Evolutionary conservation across 2,797 vertebrate species (phyloP), one percentile per base, ranked within the genome.

Genomic region (Sebastes steindachneri): DNA sequence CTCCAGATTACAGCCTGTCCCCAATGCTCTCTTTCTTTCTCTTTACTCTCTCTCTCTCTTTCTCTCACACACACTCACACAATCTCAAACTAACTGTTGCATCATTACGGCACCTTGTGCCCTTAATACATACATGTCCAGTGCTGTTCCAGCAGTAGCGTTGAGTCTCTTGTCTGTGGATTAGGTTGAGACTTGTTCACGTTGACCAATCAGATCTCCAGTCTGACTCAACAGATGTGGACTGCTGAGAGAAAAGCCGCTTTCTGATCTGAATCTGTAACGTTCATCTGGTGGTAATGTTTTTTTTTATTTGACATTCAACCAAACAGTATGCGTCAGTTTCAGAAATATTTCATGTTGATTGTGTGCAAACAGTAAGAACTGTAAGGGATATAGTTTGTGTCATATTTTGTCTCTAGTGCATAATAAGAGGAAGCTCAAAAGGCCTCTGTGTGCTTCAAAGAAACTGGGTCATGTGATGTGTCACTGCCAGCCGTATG

Each of bases 221-320:
- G 48, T 25, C 45, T 63, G 57, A 77, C 68, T 73, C 62, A 45
- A 62, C 74, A 82, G 64, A 77, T 77, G 68, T 72, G 55, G n/a
- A 59, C 53, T 28, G 28, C 53, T 51, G 21, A 41, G 54, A 72
- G 23, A 41, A 67, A 68, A 82, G 62, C 62, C 25, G 35, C 60
- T 76, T 72, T 68, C 19, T 25, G 8, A 15, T 51, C 29, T 37
- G 28, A 37, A 54, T 54, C 26, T 58, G 25, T 41, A 41, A 57
- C 48, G 15, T 65, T 71, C 63, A 53, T 51, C 21, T 60, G 74
- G 9, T n/a, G 15, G 14, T n/a, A 25, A 35, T 23, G 48, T 15
- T 41, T 41, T 23, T 35, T 8, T 21, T 64, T 37, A 37, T 37
- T 7, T 14, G 28, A 54, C 59, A 54, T 63, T 3, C 45, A 63